Percentiles rank a stretch among this genome's conserved stretches.
phyloP scores from a whole-genome alignment of 2,888 invertebrate species.

The Plebejus melissa region DNA sequence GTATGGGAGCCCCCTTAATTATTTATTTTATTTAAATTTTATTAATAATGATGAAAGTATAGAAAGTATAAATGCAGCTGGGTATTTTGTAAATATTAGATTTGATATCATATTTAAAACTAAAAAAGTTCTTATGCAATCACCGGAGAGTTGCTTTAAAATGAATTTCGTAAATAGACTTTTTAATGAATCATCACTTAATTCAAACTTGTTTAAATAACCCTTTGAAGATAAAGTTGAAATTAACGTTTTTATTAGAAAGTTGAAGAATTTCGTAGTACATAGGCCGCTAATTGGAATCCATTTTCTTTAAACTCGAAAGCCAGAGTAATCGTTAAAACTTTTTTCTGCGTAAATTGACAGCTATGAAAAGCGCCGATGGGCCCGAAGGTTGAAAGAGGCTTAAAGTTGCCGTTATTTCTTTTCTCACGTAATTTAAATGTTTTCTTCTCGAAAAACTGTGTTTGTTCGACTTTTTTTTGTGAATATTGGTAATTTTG shows the following conservation, averaged over 20 bases:
- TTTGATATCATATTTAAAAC: too few relatives aligned
- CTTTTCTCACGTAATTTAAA: constrained; percentile 41
- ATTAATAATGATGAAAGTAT: too few relatives aligned
- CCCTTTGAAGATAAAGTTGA: constrained; percentile 26
- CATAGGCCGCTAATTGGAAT: constrained; percentile 37
- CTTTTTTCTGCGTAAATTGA: constrained; percentile 45
- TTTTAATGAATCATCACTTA: constrained; percentile 5
- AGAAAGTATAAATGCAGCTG: background rate
- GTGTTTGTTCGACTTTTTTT: background rate
- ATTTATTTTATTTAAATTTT: too few relatives aligned
- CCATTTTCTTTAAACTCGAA: constrained; percentile 41
- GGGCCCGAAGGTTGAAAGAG: constrained; percentile 43
- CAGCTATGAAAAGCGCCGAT: constrained; percentile 45
- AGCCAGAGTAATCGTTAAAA: constrained; percentile 41
- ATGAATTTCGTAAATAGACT: background rate
- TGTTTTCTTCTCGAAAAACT: constrained; percentile 32
- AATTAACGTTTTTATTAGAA: constrained; percentile 27
- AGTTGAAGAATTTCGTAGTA: constrained; percentile 21
- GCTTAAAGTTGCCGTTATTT: constrained; percentile 45
- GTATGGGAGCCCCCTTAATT: too few relatives aligned
- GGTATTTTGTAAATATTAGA: background rate
- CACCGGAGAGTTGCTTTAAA: background rate
- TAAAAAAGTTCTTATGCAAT: background rate
- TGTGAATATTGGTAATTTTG: background rate
- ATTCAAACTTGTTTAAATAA: constrained; percentile 23